Conservation (phyloP, 2,797 vertebrate genomes). For the Garrulus glandarius region DNA sequence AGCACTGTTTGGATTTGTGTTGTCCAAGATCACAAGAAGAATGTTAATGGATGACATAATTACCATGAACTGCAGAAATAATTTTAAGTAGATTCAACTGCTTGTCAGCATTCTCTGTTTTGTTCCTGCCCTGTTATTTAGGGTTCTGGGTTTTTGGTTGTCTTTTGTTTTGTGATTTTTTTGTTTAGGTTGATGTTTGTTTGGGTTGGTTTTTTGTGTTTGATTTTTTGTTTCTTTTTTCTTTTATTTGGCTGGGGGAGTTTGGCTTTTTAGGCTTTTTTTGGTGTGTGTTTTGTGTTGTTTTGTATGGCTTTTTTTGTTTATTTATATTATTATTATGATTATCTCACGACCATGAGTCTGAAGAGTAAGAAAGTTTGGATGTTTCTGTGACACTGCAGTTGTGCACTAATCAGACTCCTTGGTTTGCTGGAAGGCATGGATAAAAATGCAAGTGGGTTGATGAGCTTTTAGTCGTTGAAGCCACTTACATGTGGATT, state of each 20-base stretch:
- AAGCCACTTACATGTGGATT: neutral
- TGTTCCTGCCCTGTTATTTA: neutral
- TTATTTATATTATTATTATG: neutral
- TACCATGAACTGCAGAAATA: neutral
- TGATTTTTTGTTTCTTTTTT: too few relatives aligned
- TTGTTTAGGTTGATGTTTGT: neutral
- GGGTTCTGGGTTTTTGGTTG: accelerated
- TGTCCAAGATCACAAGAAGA: neutral
- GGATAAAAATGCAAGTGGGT: neutral
- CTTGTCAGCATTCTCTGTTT: neutral
- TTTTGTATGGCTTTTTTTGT: too few relatives aligned
- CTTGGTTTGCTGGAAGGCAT: neutral
- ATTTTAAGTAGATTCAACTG: neutral
- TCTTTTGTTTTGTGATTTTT: neutral
- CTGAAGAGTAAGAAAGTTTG: neutral
- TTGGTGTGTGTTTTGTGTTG: accelerated
- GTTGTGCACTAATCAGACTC: neutral
- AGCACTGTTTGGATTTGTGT: neutral
- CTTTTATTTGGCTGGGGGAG: accelerated
- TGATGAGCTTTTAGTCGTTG: neutral
- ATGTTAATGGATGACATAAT: neutral
- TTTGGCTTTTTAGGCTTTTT: accelerated
- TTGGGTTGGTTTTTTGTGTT: neutral
- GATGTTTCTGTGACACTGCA: neutral
- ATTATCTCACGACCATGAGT: neutral